phyloP scores from a whole-genome alignment of 2,797 vertebrate genomes.

The Smutsia gigantea region DNA sequence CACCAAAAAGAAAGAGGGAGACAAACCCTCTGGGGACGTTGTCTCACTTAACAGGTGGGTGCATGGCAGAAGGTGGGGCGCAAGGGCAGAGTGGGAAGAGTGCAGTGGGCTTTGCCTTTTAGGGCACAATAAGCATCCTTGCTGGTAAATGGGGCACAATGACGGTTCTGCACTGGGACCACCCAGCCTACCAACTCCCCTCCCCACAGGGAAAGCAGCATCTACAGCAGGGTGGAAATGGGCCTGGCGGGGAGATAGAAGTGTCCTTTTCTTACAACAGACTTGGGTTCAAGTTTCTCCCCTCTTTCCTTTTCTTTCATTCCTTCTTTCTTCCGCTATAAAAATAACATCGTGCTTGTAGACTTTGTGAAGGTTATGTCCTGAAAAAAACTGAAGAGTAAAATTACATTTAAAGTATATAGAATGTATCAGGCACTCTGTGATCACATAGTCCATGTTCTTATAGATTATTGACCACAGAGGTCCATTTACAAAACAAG shows the following conservation, averaged over 20 bases:
- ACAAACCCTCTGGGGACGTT: accelerated
- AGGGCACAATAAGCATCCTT: too few relatives aligned
- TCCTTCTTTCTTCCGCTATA: neutral
- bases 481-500: neutral
- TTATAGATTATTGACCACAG: neutral
- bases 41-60: neutral
- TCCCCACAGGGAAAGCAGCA: neutral
- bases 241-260: neutral
- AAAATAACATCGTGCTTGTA: neutral
- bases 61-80: neutral
- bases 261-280: neutral
- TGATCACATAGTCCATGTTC: neutral
- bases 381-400: neutral
- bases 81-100: neutral
- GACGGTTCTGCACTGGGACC: neutral
- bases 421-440: neutral
- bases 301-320: neutral
- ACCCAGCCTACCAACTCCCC: neutral
- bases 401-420: neutral
- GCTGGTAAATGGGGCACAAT: neutral
- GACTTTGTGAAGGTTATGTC: neutral
- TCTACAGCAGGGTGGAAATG: accelerated
- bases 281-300: neutral
- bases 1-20: neutral
- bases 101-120: neutral